phyloP scores from a whole-genome alignment of 2,113 vertebrate genomes.

The Dasypus novemcinctus region DNA sequence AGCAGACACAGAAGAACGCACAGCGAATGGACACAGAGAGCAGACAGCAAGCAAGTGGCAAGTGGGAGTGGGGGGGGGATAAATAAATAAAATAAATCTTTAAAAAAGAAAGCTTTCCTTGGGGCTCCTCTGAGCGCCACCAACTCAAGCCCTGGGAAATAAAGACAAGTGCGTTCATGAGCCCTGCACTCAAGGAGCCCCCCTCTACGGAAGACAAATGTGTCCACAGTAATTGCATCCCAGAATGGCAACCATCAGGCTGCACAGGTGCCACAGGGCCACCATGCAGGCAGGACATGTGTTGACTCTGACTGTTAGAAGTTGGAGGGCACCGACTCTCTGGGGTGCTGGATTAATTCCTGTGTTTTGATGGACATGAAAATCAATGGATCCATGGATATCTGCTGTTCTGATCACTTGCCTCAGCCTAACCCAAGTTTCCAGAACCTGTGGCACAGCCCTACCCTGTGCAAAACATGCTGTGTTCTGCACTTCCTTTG shows the following conservation, averaged over 20 bases:
- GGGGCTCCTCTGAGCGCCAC: no score
- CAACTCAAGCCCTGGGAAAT: neutral
- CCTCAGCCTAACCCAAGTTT: neutral
- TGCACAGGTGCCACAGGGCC: neutral
- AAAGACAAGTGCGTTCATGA: neutral
- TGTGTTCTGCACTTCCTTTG: neutral
- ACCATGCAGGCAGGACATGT: neutral
- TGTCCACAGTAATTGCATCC: neutral
- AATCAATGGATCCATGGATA: neutral
- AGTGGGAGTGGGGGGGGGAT: no score
- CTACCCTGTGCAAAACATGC: neutral
- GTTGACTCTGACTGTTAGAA: neutral
- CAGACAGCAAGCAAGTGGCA: no score
- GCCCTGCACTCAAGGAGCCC: neutral
- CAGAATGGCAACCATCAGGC: neutral
- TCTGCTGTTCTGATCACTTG: neutral
- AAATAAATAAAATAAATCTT: no score
- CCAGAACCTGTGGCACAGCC: neutral
- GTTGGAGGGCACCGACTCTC: neutral
- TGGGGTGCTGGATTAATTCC: neutral
- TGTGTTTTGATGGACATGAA: neutral
- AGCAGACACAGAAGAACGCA: no score
- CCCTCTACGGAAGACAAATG: neutral
- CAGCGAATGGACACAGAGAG: no score
- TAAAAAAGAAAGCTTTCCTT: no score